A percentile compares a stretch with the other conserved stretches of the same genome.
Conservation (phyloP, 2,113 vertebrate species). For the Promerops cafer region DNA sequence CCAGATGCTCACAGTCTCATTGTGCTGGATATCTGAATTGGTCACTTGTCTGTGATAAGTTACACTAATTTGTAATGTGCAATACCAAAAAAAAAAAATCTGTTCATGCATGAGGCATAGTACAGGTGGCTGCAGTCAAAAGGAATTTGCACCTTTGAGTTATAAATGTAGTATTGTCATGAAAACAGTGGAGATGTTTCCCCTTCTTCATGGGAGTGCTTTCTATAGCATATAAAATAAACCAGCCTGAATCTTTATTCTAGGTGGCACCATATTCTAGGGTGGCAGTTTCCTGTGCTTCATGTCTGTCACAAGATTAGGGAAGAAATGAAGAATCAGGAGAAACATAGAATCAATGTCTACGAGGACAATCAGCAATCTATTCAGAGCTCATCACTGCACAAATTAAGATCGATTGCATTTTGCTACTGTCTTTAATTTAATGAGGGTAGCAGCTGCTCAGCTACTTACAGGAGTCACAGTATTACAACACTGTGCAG, state of each 20-base stretch:
- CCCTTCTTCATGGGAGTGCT: neutral
- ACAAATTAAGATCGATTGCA: slow-evolving; percentile 39
- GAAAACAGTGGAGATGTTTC: neutral
- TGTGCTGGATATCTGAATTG: neutral
- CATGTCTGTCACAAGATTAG: neutral
- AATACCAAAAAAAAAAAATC: neutral
- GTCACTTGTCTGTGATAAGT: neutral
- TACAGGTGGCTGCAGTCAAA: neutral
- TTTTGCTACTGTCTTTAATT: slow-evolving; percentile 47
- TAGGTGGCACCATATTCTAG: neutral
- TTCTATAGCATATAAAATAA: neutral
- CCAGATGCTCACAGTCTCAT: neutral
- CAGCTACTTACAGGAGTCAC: neutral
- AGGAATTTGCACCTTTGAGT: neutral
- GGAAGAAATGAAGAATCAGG: neutral
- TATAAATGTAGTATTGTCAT: neutral
- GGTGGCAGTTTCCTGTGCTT: neutral
- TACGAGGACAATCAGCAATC: slow-evolving; percentile 7
- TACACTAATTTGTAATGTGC: neutral
- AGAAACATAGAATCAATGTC: slow-evolving; percentile 18
- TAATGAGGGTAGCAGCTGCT: slow-evolving; percentile 45
- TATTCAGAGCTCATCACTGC: slow-evolving; percentile 27
- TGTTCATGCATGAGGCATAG: neutral
- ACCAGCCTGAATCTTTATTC: neutral
- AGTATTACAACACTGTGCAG: neutral